Base-by-base conservation (phyloP, 2,113 vertebrate species). In the Neodontobutis hainanensis region DNA sequence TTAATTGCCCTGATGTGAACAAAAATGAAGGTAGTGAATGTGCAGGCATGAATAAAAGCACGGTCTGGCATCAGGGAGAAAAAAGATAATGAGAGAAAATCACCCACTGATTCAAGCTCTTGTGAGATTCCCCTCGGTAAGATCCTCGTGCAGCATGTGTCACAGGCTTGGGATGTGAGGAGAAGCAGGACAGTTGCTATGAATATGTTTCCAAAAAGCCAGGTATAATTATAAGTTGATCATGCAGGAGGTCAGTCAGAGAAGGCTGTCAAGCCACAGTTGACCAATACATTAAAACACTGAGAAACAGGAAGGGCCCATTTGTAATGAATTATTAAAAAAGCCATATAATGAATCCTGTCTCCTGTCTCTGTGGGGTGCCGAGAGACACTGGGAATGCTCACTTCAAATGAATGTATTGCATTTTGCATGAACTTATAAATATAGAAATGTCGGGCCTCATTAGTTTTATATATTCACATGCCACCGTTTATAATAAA, bases 301-400 rank as follows among this genome's bases (percentile, higher is more conserved):
- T 77, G 72, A 85, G 80, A 84, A 78, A 80, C 61, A 75, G 65
- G 77, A 82, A 74, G 69, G 69, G 72, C 75, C 81, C 75, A 64
- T 84, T 78, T 71, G 59, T 74, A 58, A 76, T 91, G 82, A 90
- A 92, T 92, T 88, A 92, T 92, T 91, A 70, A 92, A 58, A 66
- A 82, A 63, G 83, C 81, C 88, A 83, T 81, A 82, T 88, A 84
- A 89, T 89, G 87, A 92, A 83, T 88, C 73, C 80, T 78, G 84
- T 81, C 81, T 84, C 67, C 75, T 65, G 77, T 83, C 82, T 83
- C 87, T 62, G 68, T 35, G n/a, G 71, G 83, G 78, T 75, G 83
- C 82, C 81, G 35, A 40, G 75, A 86, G 87, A 86, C 77, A 71
- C 51, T 11, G 46, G 68, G 82, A 87, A 65, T 78, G 85, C 80